phyloP scores from a whole-genome alignment of 1,140 invertebrate genomes.

The Rhyzopertha dominica region DNA sequence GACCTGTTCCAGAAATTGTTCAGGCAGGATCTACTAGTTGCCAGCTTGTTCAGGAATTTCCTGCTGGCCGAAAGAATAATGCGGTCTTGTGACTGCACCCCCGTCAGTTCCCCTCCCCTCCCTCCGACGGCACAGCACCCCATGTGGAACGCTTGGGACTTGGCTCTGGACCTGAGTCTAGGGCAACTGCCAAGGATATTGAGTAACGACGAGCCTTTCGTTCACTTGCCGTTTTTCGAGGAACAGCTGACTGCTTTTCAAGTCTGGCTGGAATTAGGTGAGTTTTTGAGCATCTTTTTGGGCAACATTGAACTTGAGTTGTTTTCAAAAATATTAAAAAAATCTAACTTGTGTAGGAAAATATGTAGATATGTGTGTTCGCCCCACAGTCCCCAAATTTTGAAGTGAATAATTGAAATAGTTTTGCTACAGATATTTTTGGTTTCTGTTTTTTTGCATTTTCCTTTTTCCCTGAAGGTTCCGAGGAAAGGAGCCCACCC shows the following conservation, averaged over 20 bases:
- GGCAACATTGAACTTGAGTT: no score
- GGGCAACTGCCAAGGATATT: slow-evolving; percentile 79
- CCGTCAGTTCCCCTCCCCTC: slow-evolving; percentile 83
- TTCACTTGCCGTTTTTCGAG: slow-evolving; percentile 91
- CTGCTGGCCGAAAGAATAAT: slow-evolving; percentile 94
- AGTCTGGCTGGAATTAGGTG: slow-evolving; percentile 83
- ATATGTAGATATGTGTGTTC: no score
- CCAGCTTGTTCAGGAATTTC: slow-evolving; percentile 96
- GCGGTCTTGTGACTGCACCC: slow-evolving; percentile 92
- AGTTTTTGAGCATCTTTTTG: slow-evolving; percentile 24
- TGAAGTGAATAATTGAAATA: no score
- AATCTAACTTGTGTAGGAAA: no score
- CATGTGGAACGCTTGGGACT: slow-evolving; percentile 97
- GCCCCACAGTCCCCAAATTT: no score
- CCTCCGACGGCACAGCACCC: slow-evolving; percentile 86
- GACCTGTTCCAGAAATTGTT: slow-evolving; percentile 97
- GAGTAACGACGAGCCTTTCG: slow-evolving; percentile 59
- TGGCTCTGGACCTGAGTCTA: slow-evolving; percentile 89
- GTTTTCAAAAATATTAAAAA: no score
- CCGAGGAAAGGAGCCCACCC: slow-evolving; percentile 73
- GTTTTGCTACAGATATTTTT: no score
- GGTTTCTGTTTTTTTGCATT: no score
- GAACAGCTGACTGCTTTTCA: slow-evolving; percentile 99
- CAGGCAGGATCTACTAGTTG: slow-evolving; percentile 95
- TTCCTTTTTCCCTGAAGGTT: slow-evolving; percentile 45